Evolutionary conservation across 2,113 vertebrate species (phyloP).

Genomic region (Urocolius indicus): DNA sequence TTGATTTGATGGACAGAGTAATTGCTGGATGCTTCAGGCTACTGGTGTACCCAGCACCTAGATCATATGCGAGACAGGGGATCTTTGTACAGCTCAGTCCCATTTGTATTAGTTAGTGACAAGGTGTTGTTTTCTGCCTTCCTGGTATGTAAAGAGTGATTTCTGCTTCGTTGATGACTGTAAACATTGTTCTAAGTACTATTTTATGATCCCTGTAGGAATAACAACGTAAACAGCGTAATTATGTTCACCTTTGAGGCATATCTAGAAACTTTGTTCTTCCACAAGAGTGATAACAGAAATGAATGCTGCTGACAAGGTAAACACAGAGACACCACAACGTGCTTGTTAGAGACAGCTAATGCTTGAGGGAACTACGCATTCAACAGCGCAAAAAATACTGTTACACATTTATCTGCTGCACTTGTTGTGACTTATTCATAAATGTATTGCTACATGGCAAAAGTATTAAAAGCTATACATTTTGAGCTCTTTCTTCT

Average conservation of each 20-base stretch:
- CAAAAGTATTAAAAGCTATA: background rate
- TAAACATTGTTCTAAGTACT: constrained; percentile 55
- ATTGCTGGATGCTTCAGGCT: background rate
- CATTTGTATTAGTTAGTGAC: background rate
- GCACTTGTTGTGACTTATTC: background rate
- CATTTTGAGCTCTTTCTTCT: background rate
- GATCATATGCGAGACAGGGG: background rate
- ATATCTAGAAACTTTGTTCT: constrained; percentile 62
- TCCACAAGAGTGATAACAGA: constrained; percentile 66
- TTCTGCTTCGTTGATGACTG: constrained; percentile 38
- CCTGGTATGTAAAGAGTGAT: background rate
- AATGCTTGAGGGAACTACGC: constrained; percentile 21
- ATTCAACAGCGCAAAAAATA: background rate
- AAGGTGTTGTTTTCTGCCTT: background rate
- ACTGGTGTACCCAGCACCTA: background rate
- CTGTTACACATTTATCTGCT: background rate
- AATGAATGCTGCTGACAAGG: constrained; percentile 51
- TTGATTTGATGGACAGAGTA: background rate
- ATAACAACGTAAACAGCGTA: constrained; percentile 59
- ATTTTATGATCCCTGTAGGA: constrained; percentile 58
- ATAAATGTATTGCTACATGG: background rate
- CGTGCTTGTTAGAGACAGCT: constrained; percentile 42
- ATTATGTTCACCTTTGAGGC: constrained; percentile 61
- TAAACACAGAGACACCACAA: constrained; percentile 45
- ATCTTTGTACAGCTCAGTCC: background rate